phyloP scores from a whole-genome alignment of 2,113 vertebrate genomes.

The Trogon melanurus region DNA sequence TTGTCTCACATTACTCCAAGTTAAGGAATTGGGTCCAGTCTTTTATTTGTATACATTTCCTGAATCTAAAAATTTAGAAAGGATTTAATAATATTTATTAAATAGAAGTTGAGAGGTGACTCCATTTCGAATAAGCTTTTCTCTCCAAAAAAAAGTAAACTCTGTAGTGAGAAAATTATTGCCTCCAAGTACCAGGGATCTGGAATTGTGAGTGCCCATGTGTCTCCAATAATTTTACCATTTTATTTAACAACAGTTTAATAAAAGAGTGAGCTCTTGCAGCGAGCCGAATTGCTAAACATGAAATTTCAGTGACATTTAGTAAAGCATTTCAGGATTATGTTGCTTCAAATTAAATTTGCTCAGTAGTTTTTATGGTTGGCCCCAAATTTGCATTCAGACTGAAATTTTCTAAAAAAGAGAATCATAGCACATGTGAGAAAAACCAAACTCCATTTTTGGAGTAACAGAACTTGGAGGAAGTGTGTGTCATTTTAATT shows the following conservation, averaged over 20 bases:
- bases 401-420: constrained; percentile 15
- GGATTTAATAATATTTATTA: constrained; percentile 39
- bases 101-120: constrained; percentile 7
- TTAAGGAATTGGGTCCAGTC: background rate
- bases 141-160: background rate
- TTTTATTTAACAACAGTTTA: constrained; percentile 46
- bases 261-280: background rate
- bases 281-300: constrained; percentile 12
- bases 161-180: background rate
- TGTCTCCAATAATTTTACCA: constrained; percentile 34
- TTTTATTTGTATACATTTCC: background rate
- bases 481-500: constrained; percentile 27
- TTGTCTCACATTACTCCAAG: constrained; percentile 21
- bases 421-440: background rate
- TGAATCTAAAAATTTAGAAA: background rate
- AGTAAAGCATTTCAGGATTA: constrained; percentile 21
- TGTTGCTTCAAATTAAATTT: constrained; percentile 37
- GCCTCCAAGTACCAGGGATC: background rate
- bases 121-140: constrained; percentile 1
- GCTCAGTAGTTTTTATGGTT: constrained; percentile 17
- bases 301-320: constrained; percentile 54
- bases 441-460: constrained; percentile 10
- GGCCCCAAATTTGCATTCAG: constrained; percentile 18
- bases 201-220: constrained; percentile 39
- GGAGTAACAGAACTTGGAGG: constrained; percentile 5